Evolutionary conservation across 1,140 invertebrate species (phyloP).

Genomic region (Drosophila lowei): DNA sequence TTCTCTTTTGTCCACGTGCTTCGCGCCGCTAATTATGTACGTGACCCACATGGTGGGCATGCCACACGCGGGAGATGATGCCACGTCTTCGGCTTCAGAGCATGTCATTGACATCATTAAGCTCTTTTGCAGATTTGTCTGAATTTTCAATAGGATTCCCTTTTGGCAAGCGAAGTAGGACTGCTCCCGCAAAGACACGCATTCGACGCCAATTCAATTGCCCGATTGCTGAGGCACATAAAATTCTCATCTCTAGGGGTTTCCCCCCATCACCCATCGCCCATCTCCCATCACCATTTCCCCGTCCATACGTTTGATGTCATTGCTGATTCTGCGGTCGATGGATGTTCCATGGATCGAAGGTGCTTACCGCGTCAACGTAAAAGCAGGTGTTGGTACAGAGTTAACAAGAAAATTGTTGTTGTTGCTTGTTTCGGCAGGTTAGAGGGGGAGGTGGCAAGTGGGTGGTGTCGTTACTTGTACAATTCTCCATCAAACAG

Average conservation of each 20-base stretch:
- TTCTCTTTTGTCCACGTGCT: constrained; percentile 38
- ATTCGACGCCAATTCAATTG: constrained; percentile 30
- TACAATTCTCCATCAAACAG: constrained; percentile 65
- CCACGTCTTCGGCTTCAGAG: constrained; percentile 7
- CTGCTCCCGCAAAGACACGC: background rate
- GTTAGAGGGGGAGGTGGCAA: constrained; percentile 1
- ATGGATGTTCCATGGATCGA: constrained; percentile 13
- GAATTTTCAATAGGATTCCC: constrained; percentile 70
- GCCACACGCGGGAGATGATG: background rate
- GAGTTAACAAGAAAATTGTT: constrained; percentile 56
- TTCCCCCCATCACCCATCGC: background rate
- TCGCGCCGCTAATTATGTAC: constrained; percentile 59
- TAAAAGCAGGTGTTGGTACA: constrained; percentile 45
- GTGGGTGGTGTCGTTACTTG: constrained; percentile 46
- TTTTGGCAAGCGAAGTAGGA: constrained; percentile 4
- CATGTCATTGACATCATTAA: constrained; percentile 66
- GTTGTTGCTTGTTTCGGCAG: constrained; percentile 21
- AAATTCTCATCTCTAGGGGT: constrained; percentile 23
- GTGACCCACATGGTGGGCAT: constrained; percentile 46
- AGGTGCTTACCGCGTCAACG: constrained; percentile 43
- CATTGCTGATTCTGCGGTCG: constrained; percentile 54
- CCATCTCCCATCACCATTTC: background rate
- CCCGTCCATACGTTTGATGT: constrained; percentile 44
- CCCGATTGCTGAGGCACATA: constrained; percentile 35
- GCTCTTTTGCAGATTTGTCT: constrained; percentile 49